These are phyloP conservation scores for Plectus sambesii DNA, from an alignment of 1,140 invertebrate genomes.

Conservation along the genomic window DNA sequence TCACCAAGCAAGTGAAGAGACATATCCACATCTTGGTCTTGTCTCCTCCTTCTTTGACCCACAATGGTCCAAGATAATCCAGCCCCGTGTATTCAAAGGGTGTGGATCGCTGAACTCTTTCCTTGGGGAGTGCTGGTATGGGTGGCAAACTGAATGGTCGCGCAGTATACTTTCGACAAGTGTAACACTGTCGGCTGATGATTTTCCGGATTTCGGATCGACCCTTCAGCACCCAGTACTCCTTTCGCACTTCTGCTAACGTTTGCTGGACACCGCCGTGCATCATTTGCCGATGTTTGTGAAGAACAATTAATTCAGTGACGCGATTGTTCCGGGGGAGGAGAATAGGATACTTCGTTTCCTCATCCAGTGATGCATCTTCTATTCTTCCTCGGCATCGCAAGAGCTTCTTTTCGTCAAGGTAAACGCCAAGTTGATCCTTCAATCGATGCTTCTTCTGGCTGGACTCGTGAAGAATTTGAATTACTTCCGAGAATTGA, in stretches of 20 bases:
- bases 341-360: slow-evolving; percentile 12
- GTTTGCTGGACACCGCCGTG: slow-evolving; percentile 6
- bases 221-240: slow-evolving; percentile 10
- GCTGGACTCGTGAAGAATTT: too few relatives aligned
- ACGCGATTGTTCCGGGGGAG: neutral
- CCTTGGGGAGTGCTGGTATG: slow-evolving; percentile 5
- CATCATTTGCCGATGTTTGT: neutral
- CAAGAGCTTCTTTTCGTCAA: slow-evolving; percentile 2
- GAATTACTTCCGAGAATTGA: too few relatives aligned
- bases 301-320: slow-evolving; percentile 11
- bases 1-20: slow-evolving; percentile 46
- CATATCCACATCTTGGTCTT: slow-evolving; percentile 41
- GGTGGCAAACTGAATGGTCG: slow-evolving; percentile 4
- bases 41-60: slow-evolving; percentile 16
- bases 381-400: slow-evolving; percentile 9
- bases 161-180: slow-evolving; percentile 3
- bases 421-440: too few relatives aligned
- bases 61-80: slow-evolving; percentile 48
- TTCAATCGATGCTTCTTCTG: too few relatives aligned
- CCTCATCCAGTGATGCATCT: slow-evolving; percentile 5
- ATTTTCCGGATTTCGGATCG: neutral
- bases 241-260: slow-evolving; percentile 5
- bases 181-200: slow-evolving; percentile 1
- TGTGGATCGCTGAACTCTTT: slow-evolving; percentile 15
- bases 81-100: slow-evolving; percentile 44